Base-by-base conservation (phyloP, 2,797 vertebrate species). In the Glyptemys insculpta region DNA sequence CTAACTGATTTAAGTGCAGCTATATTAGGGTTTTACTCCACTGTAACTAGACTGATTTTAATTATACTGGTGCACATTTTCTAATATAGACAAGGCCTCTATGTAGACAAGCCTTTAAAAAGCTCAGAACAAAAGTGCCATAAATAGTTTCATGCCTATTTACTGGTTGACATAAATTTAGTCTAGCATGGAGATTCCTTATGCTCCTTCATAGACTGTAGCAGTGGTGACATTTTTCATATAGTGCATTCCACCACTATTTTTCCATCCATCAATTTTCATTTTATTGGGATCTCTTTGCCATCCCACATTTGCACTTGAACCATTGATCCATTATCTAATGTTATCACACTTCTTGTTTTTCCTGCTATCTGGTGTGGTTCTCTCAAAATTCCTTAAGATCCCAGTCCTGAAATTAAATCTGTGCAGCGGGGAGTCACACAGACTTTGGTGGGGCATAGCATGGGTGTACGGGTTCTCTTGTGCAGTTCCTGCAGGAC, bases 351-450 rank as follows among this genome's bases (percentile, higher is more conserved):
- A 76, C 81, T 91, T 49, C 87, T 80, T 25, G 21, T 44, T 74
- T 25, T 96, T 96, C 91, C 92, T 94, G 93, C n/a, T 91, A 93
- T 96, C 96, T 96, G 93, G 72, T 53, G 90, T 94, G 92, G 91
- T 86, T 93, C 94, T 72, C 95, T 96, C 92, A 87, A 93, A 91
- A 90, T 85, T 95, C 91, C 93, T 96, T 93, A 92, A 94, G 86
- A 83, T 93, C 94, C 91, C 37, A 12, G 31, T 93, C 83, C 50
- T 88, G 85, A 74, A 87, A 95, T 94, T 94, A 85, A 57, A 90
- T 62, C 81, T 83, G 95, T 94, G 88, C 83, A 50, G 85, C 4
- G 83, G 94, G 95, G 96, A 86, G 18, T 81, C 91, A 81, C 2
- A 2, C 74, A 65, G 83, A 6, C 87, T 94, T 44, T 96, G 84